Conservation (phyloP, 2,888 invertebrate genomes). For the Temnothorax ravouxi region DNA sequence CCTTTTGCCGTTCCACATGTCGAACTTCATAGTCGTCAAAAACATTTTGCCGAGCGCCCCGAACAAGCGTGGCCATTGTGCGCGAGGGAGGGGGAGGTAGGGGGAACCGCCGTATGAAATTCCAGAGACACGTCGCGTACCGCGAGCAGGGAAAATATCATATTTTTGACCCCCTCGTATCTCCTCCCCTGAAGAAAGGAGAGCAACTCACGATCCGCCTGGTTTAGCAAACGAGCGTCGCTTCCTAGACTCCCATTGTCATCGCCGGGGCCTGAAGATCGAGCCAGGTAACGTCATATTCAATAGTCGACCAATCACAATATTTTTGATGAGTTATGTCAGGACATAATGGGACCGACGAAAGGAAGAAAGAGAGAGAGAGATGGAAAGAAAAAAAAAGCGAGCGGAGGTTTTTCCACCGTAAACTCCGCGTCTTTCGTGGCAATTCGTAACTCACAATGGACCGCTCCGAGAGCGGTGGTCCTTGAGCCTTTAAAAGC, state of each 20-base stretch:
- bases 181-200: constrained; percentile 20
- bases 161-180: constrained; percentile 68
- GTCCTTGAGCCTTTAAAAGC: constrained; percentile 81
- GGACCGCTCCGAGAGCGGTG: constrained; percentile 77
- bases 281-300: constrained; percentile 83
- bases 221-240: constrained; percentile 54
- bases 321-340: constrained; percentile 86
- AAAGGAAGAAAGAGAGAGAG: constrained; percentile 35
- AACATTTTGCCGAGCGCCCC: constrained; percentile 49
- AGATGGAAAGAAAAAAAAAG: background rate
- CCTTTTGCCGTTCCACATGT: constrained; percentile 56
- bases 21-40: constrained; percentile 67
- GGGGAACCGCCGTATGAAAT: constrained; percentile 64
- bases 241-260: constrained; percentile 65
- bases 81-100: background rate
- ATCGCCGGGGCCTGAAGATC: constrained; percentile 28
- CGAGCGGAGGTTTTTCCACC: constrained; percentile 70
- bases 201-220: constrained; percentile 58
- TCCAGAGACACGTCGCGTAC: constrained; percentile 74
- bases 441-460: constrained; percentile 71
- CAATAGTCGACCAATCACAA: constrained; percentile 84
- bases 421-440: constrained; percentile 71
- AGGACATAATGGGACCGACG: constrained; percentile 80
- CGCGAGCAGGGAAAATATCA: constrained; percentile 76
- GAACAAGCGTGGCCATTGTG: constrained; percentile 63